Conservation (phyloP, 2,888 invertebrate species). For the Osmoderma eremita region DNA sequence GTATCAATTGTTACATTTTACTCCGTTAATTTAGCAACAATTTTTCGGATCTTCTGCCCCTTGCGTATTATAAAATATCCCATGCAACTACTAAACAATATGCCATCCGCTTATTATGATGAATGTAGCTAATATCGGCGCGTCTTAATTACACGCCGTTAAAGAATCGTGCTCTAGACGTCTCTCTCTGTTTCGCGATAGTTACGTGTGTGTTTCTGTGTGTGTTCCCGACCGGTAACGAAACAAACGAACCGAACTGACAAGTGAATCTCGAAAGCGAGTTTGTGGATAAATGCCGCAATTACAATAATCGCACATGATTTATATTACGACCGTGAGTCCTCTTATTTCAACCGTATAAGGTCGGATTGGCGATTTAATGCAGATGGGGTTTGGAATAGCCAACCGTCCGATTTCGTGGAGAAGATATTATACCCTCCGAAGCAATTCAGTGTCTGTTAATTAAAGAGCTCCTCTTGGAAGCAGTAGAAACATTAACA, state of each 20-base stretch:
- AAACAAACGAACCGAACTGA: slow-evolving; percentile 29
- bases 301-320: slow-evolving; percentile 43
- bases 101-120: slow-evolving; percentile 14
- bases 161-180: slow-evolving; percentile 20
- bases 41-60: no score
- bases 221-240: slow-evolving; percentile 17
- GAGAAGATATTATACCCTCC: slow-evolving; percentile 30
- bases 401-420: slow-evolving; percentile 11
- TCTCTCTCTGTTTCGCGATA: neutral
- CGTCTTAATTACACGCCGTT: slow-evolving; percentile 25
- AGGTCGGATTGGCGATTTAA: slow-evolving; percentile 30
- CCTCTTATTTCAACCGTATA: slow-evolving; percentile 31
- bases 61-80: neutral
- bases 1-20: neutral
- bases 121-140: slow-evolving; percentile 9
- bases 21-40: neutral
- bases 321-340: slow-evolving; percentile 36
- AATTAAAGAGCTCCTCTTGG: slow-evolving; percentile 21
- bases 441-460: slow-evolving; percentile 17
- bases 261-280: slow-evolving; percentile 28
- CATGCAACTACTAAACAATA: slow-evolving; percentile 10
- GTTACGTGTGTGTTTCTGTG: slow-evolving; percentile 4
- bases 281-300: slow-evolving; percentile 38
- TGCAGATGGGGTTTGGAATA: slow-evolving; percentile 30
- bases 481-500: slow-evolving; percentile 4